Conservation (phyloP, 2,888 invertebrate species). For the Drosophila trichaetosa region DNA sequence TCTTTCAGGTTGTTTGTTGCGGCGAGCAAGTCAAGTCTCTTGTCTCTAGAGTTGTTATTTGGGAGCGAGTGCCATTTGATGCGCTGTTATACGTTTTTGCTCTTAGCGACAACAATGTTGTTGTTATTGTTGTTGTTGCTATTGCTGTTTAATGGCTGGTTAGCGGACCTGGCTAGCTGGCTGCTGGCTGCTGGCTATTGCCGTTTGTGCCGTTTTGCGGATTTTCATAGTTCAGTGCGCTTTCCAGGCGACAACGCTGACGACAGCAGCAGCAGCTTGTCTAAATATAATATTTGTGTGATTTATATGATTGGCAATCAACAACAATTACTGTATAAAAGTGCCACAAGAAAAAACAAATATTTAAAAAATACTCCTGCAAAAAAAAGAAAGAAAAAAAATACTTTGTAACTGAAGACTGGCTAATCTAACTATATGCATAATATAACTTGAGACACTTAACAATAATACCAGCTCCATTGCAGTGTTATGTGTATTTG, state of each 20-base stretch:
- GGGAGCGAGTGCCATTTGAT: constrained; percentile 75
- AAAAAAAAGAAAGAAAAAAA: constrained; percentile 22
- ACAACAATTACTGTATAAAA: constrained; percentile 38
- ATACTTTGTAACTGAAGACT: constrained; percentile 13
- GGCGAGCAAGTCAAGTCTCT: constrained; percentile 39
- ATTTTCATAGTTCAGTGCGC: constrained; percentile 81
- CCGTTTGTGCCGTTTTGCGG: constrained; percentile 59
- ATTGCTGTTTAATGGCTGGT: constrained; percentile 56
- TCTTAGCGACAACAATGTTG: constrained; percentile 34
- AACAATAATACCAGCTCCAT: constrained; percentile 1
- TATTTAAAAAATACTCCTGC: background rate
- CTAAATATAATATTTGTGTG: constrained; percentile 40
- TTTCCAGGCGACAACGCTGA: constrained; percentile 75
- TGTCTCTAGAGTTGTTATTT: constrained; percentile 32
- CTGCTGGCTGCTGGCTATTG: constrained; percentile 49
- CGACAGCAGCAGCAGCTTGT: constrained; percentile 47
- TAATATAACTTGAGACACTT: background rate
- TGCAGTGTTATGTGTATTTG: constrained; percentile 35
- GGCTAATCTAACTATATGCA: background rate
- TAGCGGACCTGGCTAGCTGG: constrained; percentile 56
- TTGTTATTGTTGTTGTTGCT: constrained; percentile 25
- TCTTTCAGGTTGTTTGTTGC: background rate
- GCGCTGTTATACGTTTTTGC: constrained; percentile 52
- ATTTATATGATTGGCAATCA: constrained; percentile 36
- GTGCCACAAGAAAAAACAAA: constrained; percentile 38